Percentiles rank a stretch among this genome's conserved stretches.
phyloP scores from a whole-genome alignment of 2,888 invertebrate species.

The Phyllotreta cruciferae region DNA sequence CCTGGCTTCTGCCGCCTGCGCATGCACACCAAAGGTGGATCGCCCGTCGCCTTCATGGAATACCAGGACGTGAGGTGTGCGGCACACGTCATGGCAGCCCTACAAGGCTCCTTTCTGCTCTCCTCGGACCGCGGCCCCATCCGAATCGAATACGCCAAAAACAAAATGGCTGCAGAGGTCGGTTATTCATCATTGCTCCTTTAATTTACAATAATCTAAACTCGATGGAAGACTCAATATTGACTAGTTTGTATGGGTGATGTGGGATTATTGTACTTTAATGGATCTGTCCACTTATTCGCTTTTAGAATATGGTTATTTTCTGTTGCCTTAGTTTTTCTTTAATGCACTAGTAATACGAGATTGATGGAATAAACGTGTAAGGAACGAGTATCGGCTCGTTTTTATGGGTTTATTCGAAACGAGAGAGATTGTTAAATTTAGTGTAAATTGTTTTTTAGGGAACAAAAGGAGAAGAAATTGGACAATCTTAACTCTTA shows the following conservation, averaged over 20 bases:
- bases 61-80: conserved; percentile 93
- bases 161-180: conserved; percentile 89
- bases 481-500: conserved; percentile 85
- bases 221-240: too few relatives aligned
- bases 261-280: conserved; percentile 21
- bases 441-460: conserved; percentile 39
- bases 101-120: conserved; percentile 95
- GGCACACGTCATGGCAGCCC: conserved; percentile 88
- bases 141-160: conserved; percentile 98
- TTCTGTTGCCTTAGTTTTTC: conserved; percentile 19
- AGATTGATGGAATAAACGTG: conserved; percentile 10
- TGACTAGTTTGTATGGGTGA: too few relatives aligned
- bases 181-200: conserved; percentile 23
- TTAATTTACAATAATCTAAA: conserved; percentile 22
- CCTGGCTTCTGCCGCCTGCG: conserved; percentile 98
- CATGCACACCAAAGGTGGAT: conserved; percentile 87
- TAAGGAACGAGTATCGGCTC: conserved; percentile 15
- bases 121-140: conserved; percentile 97
- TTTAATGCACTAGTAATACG: conserved; percentile 21
- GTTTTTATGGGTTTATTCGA: conserved; percentile 25
- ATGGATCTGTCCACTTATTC: conserved; percentile 11
- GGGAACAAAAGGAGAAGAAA: conserved; percentile 85
- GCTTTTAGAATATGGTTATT: conserved; percentile 26
- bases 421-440: conserved; percentile 19
- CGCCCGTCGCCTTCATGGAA: conserved; percentile 98